These are phyloP conservation scores for Meganola albula DNA, from an alignment of 2,888 invertebrate species.

Conservation along the genomic window DNA sequence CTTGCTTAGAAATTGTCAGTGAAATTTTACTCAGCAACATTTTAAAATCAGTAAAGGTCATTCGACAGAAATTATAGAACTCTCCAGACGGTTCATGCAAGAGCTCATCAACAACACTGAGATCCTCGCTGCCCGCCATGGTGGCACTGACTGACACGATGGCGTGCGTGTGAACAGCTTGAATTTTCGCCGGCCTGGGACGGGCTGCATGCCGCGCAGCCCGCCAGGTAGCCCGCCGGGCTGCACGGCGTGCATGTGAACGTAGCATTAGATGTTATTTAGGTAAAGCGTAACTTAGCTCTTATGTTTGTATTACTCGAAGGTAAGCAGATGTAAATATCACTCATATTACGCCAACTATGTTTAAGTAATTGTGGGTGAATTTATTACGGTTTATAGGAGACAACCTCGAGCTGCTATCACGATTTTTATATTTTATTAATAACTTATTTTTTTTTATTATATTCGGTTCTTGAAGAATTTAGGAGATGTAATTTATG, in stretches of 20 bases:
- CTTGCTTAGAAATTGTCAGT: constrained; percentile 30
- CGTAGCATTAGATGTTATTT: constrained; percentile 7
- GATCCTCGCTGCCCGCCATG: constrained; percentile 17
- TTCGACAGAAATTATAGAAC: constrained; percentile 28
- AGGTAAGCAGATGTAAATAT: no score
- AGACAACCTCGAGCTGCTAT: no score
- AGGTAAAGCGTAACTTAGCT: no score
- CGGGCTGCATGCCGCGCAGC: constrained; percentile 17
- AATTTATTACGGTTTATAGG: no score
- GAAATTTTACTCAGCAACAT: constrained; percentile 26
- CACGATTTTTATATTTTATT: no score
- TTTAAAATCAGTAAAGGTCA: constrained; percentile 31
- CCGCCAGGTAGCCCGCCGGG: constrained; percentile 10
- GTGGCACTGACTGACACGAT: constrained; percentile 17
- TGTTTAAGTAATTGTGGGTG: no score
- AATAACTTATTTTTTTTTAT: no score
- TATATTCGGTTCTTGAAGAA: no score
- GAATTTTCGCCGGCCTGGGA: constrained; percentile 16
- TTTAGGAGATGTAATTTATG: no score
- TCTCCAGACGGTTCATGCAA: constrained; percentile 26
- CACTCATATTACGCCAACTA: no score
- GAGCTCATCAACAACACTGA: constrained; percentile 13
- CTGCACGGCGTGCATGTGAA: constrained; percentile 16
- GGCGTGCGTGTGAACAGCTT: constrained; percentile 16
- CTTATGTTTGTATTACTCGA: no score